Evolutionary conservation across 2,113 vertebrate species (phyloP).

Genomic region (Lophotis ruficrista): DNA sequence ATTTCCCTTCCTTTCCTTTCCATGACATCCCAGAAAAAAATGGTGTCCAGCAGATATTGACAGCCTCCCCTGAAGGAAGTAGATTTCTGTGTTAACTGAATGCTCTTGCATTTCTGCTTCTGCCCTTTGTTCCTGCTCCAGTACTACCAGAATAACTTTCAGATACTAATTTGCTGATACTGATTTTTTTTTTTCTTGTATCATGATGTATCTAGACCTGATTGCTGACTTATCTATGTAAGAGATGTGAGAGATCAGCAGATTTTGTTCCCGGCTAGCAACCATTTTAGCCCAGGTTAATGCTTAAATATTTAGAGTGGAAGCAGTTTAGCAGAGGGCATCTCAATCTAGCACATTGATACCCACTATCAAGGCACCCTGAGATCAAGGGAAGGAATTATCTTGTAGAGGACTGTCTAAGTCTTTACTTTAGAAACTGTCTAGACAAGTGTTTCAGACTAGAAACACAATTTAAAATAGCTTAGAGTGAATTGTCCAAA

Average conservation of each 20-base stretch:
- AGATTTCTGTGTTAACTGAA: not conserved
- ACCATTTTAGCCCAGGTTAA: not conserved
- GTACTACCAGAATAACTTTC: not conserved
- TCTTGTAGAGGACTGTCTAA: not conserved
- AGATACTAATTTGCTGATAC: not conserved
- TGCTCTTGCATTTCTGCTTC: not conserved
- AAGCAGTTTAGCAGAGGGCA: not conserved
- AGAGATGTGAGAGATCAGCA: not conserved
- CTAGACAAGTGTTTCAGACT: not conserved
- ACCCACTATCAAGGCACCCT: not conserved
- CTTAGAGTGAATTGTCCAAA: not conserved
- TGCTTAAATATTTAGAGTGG: not conserved
- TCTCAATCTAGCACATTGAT: not conserved
- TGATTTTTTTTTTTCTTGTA: not conserved
- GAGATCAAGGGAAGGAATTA: not conserved
- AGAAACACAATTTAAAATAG: not conserved
- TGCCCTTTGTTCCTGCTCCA: not conserved
- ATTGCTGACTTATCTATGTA: not conserved
- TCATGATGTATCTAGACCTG: not conserved
- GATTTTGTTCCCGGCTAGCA: not conserved
- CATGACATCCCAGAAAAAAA: not conserved
- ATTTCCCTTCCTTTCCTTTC: not conserved
- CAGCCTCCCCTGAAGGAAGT: accelerated
- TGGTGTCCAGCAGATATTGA: accelerated
- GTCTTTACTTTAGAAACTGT: not conserved